Base-by-base conservation (phyloP, 64 coral and sea anemone species). In the Pocillopora damicornis region DNA sequence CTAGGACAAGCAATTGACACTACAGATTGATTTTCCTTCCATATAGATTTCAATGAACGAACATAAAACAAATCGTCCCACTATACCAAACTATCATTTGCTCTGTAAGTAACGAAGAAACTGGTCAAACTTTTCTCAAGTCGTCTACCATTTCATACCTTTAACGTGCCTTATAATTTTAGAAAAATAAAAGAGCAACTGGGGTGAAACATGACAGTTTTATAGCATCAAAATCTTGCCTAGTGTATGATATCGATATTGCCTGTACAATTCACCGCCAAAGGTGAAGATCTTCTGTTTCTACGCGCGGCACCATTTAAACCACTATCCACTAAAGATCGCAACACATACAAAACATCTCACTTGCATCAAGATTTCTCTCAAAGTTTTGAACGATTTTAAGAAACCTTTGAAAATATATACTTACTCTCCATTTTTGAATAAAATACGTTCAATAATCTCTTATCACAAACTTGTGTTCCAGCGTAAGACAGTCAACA, bases 371-470 rank as follows among this genome's bases (percentile, higher is more conserved):
- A 59, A 85, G 81, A 85, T 85, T 85, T 85, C 81, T 73, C 38
- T 72, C 37, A 85, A 85, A 73, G 63, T 85, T 85, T 84, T 72
- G 68, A 79, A 68, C 37, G 63, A 57, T 58, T 85, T 68, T 85
- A 85, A 85, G 81, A 85, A 85, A 85, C 68, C 81, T 85, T 85
- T 85, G 81, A 85, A 85, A 85, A 85, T 85, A 85, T 85, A 85
- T 85, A 85, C 81, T 85, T 85, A 85, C 63, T 85, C 64, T 83
- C 81, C 81, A 72, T 63, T 85, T 85, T 58, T 18, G 81, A 85
- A 85, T 85, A 85, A 85, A 85, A 85, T 85, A 85, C 81, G 65
- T 85, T 85, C 64, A 85, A 85, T 85, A 85, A 85, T 72, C 81
- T 85, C 64, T 85, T 85, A 85, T 85, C 81, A 85, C 81, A 85